Evolutionary conservation across 2,797 vertebrate species (phyloP).

Genomic region (Apogon hyalosoma): DNA sequence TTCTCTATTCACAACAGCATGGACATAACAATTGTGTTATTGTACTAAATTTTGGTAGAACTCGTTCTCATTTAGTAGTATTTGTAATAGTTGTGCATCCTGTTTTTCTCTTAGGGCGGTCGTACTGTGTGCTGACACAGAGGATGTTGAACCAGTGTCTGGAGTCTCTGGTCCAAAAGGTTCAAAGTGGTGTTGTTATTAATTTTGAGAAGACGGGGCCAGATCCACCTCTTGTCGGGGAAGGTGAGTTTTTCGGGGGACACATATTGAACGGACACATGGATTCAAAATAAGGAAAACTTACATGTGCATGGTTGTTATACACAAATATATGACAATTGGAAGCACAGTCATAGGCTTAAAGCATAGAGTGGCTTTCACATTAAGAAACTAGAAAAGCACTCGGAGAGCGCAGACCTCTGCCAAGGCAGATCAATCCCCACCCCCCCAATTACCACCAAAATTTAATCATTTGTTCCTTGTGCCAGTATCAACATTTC

Average conservation of each 20-base stretch:
- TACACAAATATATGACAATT: neutral
- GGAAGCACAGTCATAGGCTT: neutral
- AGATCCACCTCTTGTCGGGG: conserved; percentile 88
- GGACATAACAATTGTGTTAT: neutral
- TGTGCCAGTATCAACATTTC: too few species aligned
- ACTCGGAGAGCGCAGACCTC: too few species aligned
- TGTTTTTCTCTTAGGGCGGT: conserved; percentile 85
- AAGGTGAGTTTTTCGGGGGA: conserved; percentile 82
- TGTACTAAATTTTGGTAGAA: neutral
- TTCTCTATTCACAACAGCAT: neutral
- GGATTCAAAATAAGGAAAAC: too few species aligned
- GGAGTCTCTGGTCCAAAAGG: conserved; percentile 96
- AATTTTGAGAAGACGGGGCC: conserved; percentile 97
- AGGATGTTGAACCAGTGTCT: conserved; percentile 97
- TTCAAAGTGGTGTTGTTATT: conserved; percentile 96
- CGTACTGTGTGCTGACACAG: conserved; percentile 95
- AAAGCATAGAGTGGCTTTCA: neutral
- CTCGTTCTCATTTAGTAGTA: neutral
- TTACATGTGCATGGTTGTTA: neutral
- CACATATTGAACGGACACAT: neutral
- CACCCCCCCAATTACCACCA: too few species aligned
- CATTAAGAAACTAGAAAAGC: too few species aligned
- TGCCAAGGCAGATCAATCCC: too few species aligned
- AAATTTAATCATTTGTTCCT: too few species aligned
- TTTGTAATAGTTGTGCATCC: neutral